phyloP scores from a whole-genome alignment of 1,140 invertebrate genomes.

The Drosophila orosa region DNA sequence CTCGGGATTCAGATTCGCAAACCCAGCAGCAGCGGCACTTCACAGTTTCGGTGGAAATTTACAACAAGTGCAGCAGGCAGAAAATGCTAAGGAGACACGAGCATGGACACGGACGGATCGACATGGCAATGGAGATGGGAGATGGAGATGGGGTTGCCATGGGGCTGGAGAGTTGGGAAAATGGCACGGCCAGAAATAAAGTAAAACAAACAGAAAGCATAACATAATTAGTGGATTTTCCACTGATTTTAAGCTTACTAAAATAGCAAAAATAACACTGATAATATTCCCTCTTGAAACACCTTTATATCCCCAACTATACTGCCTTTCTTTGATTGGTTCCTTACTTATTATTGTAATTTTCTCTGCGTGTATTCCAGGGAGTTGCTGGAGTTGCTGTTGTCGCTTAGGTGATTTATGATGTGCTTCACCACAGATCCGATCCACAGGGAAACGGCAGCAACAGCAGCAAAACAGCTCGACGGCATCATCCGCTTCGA shows the following conservation, averaged over 20 bases:
- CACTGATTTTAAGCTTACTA: too few species aligned
- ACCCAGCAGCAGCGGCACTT: constrained; percentile 59
- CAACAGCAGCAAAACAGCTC: too few species aligned
- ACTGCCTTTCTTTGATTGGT: too few species aligned
- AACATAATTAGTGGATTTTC: background rate
- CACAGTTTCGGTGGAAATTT: constrained; percentile 77
- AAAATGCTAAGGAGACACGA: constrained; percentile 73
- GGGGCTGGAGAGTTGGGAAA: constrained; percentile 24
- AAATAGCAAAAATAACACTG: background rate
- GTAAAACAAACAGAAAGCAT: too few species aligned
- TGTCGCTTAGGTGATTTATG: constrained; percentile 70
- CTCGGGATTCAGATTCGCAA: constrained; percentile 32
- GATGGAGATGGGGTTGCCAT: constrained; percentile 20
- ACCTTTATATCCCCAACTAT: background rate
- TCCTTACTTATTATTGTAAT: too few species aligned
- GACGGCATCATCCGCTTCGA: constrained; percentile 48
- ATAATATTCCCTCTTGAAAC: background rate
- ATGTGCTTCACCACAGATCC: constrained; percentile 69
- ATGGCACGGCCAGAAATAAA: constrained; percentile 12
- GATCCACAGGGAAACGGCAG: constrained; percentile 21
- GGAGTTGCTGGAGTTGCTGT: constrained; percentile 25
- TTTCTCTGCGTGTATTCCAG: constrained; percentile 17
- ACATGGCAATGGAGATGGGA: constrained; percentile 27
- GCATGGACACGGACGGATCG: constrained; percentile 48
- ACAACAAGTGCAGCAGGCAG: constrained; percentile 71